Evolutionary conservation across 2,888 invertebrate genomes (phyloP).

Genomic region (Caenorhabditis sp.): DNA sequence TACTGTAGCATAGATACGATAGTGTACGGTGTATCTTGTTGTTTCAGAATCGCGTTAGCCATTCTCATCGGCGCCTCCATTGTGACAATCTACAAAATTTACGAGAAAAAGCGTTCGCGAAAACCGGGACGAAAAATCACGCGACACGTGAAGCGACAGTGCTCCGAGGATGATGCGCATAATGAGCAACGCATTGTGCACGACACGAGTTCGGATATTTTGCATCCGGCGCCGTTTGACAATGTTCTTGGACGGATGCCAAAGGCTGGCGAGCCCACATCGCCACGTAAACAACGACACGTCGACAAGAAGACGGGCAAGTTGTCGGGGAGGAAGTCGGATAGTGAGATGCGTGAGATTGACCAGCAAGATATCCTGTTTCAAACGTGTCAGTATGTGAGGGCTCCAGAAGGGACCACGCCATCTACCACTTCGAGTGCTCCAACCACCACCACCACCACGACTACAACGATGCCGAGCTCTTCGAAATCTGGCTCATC

Average conservation of each 20-base stretch:
- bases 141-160: background rate
- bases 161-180: no score
- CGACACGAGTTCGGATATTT: slow-evolving; percentile 1
- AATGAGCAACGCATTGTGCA: background rate
- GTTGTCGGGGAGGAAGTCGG: background rate
- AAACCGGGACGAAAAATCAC: background rate
- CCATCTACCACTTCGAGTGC: background rate
- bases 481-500: no score
- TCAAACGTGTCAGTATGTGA: background rate
- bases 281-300: background rate
- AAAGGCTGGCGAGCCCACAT: background rate
- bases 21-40: no score
- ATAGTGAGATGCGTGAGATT: background rate
- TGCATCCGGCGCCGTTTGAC: slow-evolving; percentile 4
- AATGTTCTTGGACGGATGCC: background rate
- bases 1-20: background rate
- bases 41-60: background rate
- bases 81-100: background rate
- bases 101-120: background rate
- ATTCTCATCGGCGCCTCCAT: background rate
- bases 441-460: no score
- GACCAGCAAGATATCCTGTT: background rate
- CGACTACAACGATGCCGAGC: no score
- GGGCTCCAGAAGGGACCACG: background rate
- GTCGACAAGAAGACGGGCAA: background rate